These are phyloP conservation scores for Phytoseiulus persimilis DNA, from an alignment of 2,888 invertebrate species.

Conservation along the genomic window DNA sequence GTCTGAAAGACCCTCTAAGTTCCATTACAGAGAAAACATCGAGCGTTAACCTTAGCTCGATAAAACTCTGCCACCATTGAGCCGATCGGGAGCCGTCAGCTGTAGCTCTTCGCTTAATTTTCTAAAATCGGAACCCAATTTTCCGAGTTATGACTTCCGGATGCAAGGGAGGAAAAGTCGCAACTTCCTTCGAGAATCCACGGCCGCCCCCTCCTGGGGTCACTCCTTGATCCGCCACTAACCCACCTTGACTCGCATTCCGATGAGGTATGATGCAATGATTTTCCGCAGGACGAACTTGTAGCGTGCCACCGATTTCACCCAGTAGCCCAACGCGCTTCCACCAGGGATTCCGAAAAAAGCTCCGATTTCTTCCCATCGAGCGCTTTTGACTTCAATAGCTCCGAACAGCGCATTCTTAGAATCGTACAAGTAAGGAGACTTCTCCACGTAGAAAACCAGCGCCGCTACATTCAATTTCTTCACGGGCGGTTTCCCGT, in stretches of 20 bases:
- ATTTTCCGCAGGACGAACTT: conserved; percentile 8
- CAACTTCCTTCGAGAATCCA: neutral
- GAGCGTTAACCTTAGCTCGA: too few relatives aligned
- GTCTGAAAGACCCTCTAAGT: too few relatives aligned
- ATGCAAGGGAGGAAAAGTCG: neutral
- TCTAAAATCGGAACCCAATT: too few relatives aligned
- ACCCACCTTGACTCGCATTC: neutral
- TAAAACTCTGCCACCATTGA: too few relatives aligned
- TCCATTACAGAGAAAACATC: too few relatives aligned
- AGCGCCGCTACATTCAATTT: neutral
- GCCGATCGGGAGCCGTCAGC: too few relatives aligned
- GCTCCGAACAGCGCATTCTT: neutral
- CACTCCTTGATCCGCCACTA: too few relatives aligned
- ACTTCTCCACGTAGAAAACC: neutral
- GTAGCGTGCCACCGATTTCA: neutral
- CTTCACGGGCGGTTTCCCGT: neutral
- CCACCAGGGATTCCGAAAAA: conserved; percentile 11
- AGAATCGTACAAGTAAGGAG: conserved; percentile 7
- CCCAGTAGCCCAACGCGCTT: neutral
- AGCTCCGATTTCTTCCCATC: conserved; percentile 21
- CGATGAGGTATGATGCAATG: neutral
- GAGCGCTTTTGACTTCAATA: neutral
- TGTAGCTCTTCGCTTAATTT: too few relatives aligned
- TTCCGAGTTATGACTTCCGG: too few relatives aligned
- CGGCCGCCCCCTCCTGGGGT: neutral